A percentile compares a stretch with the other conserved stretches of the same genome.
These are phyloP conservation scores for Aphelenchoides avenae DNA, from an alignment of 1,140 invertebrate species.

Conservation along the genomic window DNA sequence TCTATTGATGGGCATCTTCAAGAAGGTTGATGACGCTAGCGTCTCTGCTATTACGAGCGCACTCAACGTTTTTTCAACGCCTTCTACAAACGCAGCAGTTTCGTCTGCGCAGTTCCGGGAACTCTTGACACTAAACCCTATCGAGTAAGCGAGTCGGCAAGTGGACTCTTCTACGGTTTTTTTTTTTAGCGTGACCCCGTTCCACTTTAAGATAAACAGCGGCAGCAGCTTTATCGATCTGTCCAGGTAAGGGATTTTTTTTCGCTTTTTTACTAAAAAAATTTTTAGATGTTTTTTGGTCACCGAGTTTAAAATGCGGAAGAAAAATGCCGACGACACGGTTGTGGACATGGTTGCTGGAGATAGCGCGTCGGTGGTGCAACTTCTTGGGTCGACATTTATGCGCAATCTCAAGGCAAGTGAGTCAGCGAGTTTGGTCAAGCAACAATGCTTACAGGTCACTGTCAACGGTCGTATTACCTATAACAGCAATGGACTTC, in stretches of 20 bases:
- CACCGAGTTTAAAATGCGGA: constrained; percentile 2
- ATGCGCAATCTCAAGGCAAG: constrained; percentile 10
- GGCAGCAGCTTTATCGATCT: constrained; percentile 8
- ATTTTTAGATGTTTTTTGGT: constrained; percentile 13
- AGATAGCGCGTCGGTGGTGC: background rate
- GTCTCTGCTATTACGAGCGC: constrained; percentile 2
- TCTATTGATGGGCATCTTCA: background rate
- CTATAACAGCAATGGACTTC: constrained; percentile 1
- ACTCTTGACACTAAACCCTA: constrained; percentile 1
- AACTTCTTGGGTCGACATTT: constrained; percentile 7
- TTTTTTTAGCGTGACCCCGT: constrained; percentile 1
- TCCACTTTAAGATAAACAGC: constrained; percentile 9
- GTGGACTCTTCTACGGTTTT: no score
- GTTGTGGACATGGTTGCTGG: background rate
- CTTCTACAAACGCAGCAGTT: constrained; percentile 5
- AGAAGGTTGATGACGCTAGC: constrained; percentile 9
- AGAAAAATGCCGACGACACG: constrained; percentile 1
- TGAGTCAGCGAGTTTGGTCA: no score
- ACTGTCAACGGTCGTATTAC: constrained; percentile 2
- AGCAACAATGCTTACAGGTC: no score
- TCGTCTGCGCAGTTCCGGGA: background rate
- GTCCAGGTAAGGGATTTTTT: no score
- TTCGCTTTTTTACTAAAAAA: no score
- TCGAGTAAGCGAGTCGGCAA: no score
- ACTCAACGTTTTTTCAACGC: constrained; percentile 3